Base-by-base conservation (phyloP, 2,888 invertebrate genomes). In the Trachelus stipa region DNA sequence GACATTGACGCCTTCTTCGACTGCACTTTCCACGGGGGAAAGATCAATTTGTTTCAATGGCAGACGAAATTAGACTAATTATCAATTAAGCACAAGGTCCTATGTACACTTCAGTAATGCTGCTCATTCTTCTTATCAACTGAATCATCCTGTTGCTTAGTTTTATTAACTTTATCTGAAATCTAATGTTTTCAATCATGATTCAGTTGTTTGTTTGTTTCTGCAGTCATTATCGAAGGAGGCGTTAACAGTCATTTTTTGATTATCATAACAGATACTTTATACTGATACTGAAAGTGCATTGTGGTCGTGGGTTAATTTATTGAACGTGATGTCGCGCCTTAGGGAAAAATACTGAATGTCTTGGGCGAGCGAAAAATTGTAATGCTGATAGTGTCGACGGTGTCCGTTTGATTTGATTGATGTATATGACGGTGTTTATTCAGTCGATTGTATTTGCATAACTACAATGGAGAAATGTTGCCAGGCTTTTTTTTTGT, bases 251-350 rank as follows among this genome's bases (percentile, higher is more conserved):
- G 56, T 56, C 56, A n/a, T 2, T 56, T 23, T 56, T 15, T 56
- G 2, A 23, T 56, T 23, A 56, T 56, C 23, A 9, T 23, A 23
- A 56, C 1, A 6, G 56, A 23, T 56, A 9, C 4, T 40, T 73
- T 74, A 82, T 76, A 84, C 87, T 87, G 89, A 89, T 89, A 89
- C 89, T 89, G 89, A 89, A 89, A 89, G 88, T 89, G 87, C 87
- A 83, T 82, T 80, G 77, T 23, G 56, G 76, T 80, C 81, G 82
- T 12, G 56, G 56, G 23, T 56, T 2, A 56, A 56, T 56, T 6
- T 0, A 23, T 23, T 9, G 1, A 56, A 23, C 6, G 56, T 56
- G 56, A 56, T 1, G 56, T 23, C 23, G 9, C 9, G 56, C 6
- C 23, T 23, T 9, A 56, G 23, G 56, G 23, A 34, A 76, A 75